phyloP scores from a whole-genome alignment of 2,797 vertebrate species.

The Chiloscyllium punctatum region DNA sequence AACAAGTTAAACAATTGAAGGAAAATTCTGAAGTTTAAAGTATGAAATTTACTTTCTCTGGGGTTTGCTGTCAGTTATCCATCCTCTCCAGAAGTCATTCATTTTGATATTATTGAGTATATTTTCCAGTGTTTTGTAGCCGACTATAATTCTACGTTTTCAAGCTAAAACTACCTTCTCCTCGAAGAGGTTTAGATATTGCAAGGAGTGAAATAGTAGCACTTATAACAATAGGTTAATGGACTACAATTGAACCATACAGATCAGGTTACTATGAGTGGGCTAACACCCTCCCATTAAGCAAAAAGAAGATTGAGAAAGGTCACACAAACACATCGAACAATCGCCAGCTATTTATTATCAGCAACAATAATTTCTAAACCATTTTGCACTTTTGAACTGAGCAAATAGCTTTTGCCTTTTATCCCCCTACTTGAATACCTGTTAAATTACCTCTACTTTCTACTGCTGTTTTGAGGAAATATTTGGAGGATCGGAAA shows the following conservation, averaged over 20 bases:
- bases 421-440: neutral
- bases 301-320: neutral
- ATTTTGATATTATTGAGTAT: neutral
- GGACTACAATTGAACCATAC: neutral
- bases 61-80: neutral
- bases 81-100: neutral
- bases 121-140: neutral
- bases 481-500: neutral
- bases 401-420: neutral
- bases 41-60: neutral
- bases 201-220: neutral
- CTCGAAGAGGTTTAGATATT: neutral
- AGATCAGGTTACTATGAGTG: neutral
- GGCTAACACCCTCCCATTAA: neutral
- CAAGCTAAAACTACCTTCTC: neutral
- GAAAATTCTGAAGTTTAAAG: neutral
- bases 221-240: neutral
- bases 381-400: neutral
- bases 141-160: neutral
- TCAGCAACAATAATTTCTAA: neutral
- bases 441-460: neutral
- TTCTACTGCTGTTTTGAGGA: neutral
- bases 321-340: neutral
- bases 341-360: neutral
- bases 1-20: neutral